Conservation (phyloP, 2,888 invertebrate species). For the Mechanitis mazaeus region DNA sequence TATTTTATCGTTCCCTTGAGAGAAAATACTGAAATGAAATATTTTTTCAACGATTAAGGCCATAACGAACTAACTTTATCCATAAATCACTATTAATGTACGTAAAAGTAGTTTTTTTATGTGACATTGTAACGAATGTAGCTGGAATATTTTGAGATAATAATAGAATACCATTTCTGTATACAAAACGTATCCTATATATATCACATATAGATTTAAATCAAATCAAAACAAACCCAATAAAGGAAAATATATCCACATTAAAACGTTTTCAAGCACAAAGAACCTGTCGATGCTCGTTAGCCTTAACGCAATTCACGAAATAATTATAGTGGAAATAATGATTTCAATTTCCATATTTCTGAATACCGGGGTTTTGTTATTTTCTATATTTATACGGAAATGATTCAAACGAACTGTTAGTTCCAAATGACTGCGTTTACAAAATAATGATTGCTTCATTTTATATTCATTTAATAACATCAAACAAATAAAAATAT, state of each 20-base stretch:
- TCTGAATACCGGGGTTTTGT: neutral
- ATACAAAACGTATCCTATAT: too few relatives aligned
- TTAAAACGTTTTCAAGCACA: conserved; percentile 5
- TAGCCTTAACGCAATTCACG: conserved; percentile 26
- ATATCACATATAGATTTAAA: too few relatives aligned
- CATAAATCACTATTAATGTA: neutral
- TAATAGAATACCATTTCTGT: too few relatives aligned
- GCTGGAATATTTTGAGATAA: too few relatives aligned
- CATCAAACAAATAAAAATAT: too few relatives aligned
- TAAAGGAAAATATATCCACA: conserved; percentile 1
- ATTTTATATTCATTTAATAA: too few relatives aligned
- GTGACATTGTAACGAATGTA: too few relatives aligned
- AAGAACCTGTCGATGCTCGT: conserved; percentile 16
- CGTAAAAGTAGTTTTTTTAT: neutral
- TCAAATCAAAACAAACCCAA: neutral
- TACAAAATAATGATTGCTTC: neutral
- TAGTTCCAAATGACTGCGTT: neutral
- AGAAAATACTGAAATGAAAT: neutral
- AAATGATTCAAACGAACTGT: conserved; percentile 7
- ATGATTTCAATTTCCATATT: conserved; percentile 17
- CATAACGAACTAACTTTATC: neutral
- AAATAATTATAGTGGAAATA: conserved; percentile 23
- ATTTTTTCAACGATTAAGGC: conserved; percentile 3
- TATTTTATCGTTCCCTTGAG: neutral
- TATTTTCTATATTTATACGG: conserved; percentile 2